Conservation (phyloP, 2,113 vertebrate species). For the Columba janthina region DNA sequence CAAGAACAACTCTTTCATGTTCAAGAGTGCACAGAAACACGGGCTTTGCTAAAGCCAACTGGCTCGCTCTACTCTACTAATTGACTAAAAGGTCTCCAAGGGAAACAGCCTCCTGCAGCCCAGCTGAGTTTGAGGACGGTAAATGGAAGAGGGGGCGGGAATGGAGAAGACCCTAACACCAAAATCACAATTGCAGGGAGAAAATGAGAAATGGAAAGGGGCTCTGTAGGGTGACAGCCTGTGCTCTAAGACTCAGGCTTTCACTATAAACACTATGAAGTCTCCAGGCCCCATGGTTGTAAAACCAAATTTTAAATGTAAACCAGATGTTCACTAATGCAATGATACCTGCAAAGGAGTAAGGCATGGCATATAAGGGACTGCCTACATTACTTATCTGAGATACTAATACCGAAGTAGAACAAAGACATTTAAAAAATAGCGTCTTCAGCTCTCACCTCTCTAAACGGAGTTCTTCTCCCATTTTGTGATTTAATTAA, state of each 20-base stretch:
- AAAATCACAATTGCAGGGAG: neutral
- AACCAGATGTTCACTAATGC: neutral
- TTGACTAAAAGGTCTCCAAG: neutral
- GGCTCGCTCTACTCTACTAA: rapidly evolving
- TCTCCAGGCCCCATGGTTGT: neutral
- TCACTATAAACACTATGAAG: neutral
- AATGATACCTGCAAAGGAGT: neutral
- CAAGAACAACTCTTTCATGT: neutral
- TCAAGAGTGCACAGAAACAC: neutral
- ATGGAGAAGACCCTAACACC: neutral
- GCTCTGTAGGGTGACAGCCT: neutral
- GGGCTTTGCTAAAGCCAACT: neutral
- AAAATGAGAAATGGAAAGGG: neutral
- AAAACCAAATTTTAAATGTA: neutral
- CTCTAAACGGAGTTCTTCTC: neutral
- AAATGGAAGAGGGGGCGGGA: neutral
- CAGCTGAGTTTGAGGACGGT: neutral
- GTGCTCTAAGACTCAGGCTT: neutral
- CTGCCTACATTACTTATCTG: neutral
- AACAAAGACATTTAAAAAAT: neutral
- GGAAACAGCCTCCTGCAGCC: neutral
- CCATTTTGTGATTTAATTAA: neutral
- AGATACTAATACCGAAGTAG: neutral
- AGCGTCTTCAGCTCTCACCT: neutral
- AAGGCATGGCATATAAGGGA: neutral